phyloP scores from a whole-genome alignment of 2,113 vertebrate genomes.

The Nycticebus coucang region DNA sequence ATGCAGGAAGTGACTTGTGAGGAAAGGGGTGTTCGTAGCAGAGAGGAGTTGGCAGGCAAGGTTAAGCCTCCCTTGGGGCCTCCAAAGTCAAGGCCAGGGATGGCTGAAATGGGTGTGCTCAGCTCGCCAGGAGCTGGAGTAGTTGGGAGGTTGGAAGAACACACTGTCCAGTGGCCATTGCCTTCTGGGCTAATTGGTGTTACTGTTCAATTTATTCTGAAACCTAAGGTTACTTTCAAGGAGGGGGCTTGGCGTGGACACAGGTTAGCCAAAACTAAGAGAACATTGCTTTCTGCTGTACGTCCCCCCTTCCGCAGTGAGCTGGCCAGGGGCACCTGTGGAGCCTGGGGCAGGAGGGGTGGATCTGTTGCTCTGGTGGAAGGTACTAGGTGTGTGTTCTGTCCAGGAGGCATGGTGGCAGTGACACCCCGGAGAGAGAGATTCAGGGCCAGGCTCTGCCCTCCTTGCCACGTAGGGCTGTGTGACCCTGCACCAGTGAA shows the following conservation, averaged over 20 bases:
- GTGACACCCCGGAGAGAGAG: too few relatives aligned
- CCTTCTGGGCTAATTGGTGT: background rate
- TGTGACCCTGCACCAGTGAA: background rate
- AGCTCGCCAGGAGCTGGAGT: background rate
- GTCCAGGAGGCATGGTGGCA: background rate
- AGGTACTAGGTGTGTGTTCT: background rate
- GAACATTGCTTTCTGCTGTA: rapidly evolving
- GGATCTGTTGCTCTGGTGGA: background rate
- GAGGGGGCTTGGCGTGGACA: background rate
- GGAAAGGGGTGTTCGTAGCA: background rate
- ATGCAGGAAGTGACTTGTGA: background rate
- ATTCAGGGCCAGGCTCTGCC: background rate
- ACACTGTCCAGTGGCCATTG: background rate
- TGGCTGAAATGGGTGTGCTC: too few relatives aligned
- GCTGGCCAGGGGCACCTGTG: rapidly evolving
- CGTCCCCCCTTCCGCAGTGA: background rate
- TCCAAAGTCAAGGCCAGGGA: background rate
- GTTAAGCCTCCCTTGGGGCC: background rate
- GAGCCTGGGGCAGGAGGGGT: rapidly evolving
- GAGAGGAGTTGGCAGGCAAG: background rate
- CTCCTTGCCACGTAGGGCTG: background rate
- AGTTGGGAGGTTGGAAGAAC: background rate
- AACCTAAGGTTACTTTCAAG: background rate
- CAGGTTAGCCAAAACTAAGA: background rate
- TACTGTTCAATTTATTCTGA: background rate